Conservation (phyloP, 1,140 invertebrate species). For the Euura lappo region DNA sequence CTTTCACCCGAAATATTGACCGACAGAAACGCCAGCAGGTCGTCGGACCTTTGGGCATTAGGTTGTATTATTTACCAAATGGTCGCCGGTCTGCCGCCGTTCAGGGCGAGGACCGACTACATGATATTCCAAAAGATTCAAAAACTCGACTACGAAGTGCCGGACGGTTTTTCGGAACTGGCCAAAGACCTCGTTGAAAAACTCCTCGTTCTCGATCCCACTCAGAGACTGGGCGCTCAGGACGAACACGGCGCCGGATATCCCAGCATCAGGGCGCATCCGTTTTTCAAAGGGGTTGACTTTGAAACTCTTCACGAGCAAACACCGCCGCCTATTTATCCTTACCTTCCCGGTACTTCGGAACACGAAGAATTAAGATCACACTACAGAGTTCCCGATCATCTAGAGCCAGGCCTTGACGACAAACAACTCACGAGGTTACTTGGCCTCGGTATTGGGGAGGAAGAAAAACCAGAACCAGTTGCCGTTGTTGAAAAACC, state of each 20-base stretch:
- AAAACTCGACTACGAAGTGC: slow-evolving; percentile 90
- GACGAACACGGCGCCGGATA: slow-evolving; percentile 77
- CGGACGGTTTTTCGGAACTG: slow-evolving; percentile 83
- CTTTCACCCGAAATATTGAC: slow-evolving; percentile 95
- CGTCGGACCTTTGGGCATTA: slow-evolving; percentile 97
- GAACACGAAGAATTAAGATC: slow-evolving; percentile 72
- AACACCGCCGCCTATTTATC: slow-evolving; percentile 83
- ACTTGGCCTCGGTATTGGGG: slow-evolving; percentile 72
- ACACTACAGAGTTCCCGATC: slow-evolving; percentile 72
- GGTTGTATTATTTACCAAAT: slow-evolving; percentile 99
- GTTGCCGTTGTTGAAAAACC: slow-evolving; percentile 39
- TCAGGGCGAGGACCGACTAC: slow-evolving; percentile 92
- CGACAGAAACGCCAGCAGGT: slow-evolving; percentile 77
- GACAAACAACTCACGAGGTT: slow-evolving; percentile 79
- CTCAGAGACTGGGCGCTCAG: slow-evolving; percentile 81
- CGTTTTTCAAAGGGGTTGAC: slow-evolving; percentile 84
- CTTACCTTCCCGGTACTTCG: slow-evolving; percentile 80
- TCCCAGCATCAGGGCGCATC: slow-evolving; percentile 81
- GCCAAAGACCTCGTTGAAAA: slow-evolving; percentile 89
- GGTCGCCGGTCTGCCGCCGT: slow-evolving; percentile 91
- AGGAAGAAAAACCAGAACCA: slow-evolving; percentile 32
- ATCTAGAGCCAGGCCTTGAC: slow-evolving; percentile 85
- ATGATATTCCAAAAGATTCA: slow-evolving; percentile 96
- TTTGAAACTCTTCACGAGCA: slow-evolving; percentile 82
- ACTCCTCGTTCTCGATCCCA: slow-evolving; percentile 83